A percentile compares a stretch with the other conserved stretches of the same genome.
These are phyloP conservation scores for Neodontobutis hainanensis DNA, from an alignment of 2,113 vertebrate species.

Conservation along the genomic window DNA sequence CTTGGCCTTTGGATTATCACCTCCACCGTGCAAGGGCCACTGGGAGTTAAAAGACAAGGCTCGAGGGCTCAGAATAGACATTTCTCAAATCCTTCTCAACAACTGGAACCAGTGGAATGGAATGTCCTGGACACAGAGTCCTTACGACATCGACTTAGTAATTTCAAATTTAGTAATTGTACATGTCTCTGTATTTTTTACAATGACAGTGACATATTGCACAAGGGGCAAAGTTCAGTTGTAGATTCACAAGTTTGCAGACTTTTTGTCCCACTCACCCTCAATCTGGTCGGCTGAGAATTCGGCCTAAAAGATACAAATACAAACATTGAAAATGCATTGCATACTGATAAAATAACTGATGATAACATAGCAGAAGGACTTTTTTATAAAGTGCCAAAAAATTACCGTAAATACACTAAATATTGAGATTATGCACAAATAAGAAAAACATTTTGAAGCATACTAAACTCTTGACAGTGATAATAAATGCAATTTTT, in stretches of 20 bases:
- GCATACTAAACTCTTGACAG: too few species aligned
- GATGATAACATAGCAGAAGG: neutral
- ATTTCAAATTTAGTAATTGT: neutral
- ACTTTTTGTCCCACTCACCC: constrained; percentile 69
- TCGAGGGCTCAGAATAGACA: constrained; percentile 63
- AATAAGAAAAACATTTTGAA: neutral
- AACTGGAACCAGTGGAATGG: constrained; percentile 45
- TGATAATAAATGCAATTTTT: neutral
- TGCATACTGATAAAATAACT: neutral
- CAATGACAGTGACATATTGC: neutral
- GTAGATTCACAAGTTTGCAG: neutral
- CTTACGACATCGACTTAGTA: too few species aligned
- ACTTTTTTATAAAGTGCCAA: too few species aligned
- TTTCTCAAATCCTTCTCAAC: constrained; percentile 45
- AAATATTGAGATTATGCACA: neutral
- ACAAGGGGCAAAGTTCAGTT: neutral
- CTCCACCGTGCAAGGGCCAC: constrained; percentile 12
- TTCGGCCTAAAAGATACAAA: constrained; percentile 51
- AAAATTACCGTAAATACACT: too few species aligned
- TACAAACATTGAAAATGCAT: neutral
- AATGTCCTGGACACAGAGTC: neutral
- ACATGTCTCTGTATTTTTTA: neutral
- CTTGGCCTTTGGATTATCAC: constrained; percentile 36
- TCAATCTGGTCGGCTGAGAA: constrained; percentile 80
- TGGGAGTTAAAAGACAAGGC: constrained; percentile 27